Percentiles rank a stretch among this genome's conserved stretches.
These are phyloP conservation scores for Pampusana beccarii DNA, from an alignment of 2,113 vertebrate species.

Conservation along the genomic window DNA sequence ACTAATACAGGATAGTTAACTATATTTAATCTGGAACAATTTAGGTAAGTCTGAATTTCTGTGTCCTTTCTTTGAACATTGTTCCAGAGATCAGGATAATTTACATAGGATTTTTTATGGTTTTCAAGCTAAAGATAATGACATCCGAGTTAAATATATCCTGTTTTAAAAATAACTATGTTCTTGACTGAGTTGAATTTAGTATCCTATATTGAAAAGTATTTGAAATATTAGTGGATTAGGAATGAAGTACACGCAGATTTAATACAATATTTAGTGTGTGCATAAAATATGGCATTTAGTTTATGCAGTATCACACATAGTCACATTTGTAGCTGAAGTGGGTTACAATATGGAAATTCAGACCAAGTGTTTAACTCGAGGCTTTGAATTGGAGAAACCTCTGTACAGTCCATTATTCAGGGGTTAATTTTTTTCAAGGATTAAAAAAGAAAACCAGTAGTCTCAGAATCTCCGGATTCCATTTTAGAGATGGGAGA, in stretches of 20 bases:
- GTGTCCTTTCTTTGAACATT: not conserved
- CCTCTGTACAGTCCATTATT: not conserved
- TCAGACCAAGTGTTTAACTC: not conserved
- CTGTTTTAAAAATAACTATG: not conserved
- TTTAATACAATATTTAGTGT: not conserved
- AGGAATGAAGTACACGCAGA: not conserved
- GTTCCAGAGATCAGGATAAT: not conserved
- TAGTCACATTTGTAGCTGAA: not conserved
- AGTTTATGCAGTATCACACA: not conserved
- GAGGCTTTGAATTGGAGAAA: not conserved
- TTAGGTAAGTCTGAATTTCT: not conserved
- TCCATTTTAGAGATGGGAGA: rapidly evolving
- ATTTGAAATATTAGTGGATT: not conserved
- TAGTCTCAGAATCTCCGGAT: not conserved
- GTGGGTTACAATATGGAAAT: not conserved
- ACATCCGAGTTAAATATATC: not conserved
- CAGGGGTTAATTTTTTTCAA: not conserved
- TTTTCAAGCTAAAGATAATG: not conserved
- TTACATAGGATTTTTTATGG: not conserved
- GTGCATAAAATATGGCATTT: not conserved
- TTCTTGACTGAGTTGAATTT: not conserved
- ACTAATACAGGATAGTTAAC: not conserved
- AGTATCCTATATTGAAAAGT: not conserved
- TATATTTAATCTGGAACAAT: not conserved
- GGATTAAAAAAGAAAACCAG: not conserved